Evolutionary conservation across 2,797 vertebrate genomes (phyloP), one percentile per base, ranked within the genome.

Genomic region (Poecilia picta): DNA sequence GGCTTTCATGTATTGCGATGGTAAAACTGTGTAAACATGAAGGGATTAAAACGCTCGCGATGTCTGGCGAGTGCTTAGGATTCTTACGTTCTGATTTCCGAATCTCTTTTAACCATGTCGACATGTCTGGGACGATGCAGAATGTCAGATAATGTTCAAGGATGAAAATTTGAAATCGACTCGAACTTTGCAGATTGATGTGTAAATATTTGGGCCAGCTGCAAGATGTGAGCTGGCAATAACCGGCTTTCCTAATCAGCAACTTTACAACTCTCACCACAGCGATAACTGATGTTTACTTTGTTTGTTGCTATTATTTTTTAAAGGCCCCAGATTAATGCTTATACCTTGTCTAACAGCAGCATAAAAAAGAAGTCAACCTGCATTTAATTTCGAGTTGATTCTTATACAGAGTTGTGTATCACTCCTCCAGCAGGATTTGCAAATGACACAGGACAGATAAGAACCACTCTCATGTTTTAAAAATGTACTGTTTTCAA

Each of bases 31-130:
- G 68, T 51, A 79, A 83, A 81, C 76, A 77, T 76, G 73, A 28
- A 20, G 12, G 74, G 81, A 91, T 87, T 87, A 83, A 81, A 53
- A 51, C 66, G 73, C 49, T 86, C 73, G 47, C 71, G 5, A 72
- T 74, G 83, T 87, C 81, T 85, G 51, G 62, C 47, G 39, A 75
- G 75, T 85, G 57, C 77, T 82, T 85, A 80, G 78, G 28, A n/a
- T 71, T 71, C 39, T 11, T 0, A 81, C 74, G 82, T 88, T 59
- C 83, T 77, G 84, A 84, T 87, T 84, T 87, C 62, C 23, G 55
- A 59, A 90, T 89, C 87, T 74, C 89, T 85, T 88, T 78, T 71
- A 25, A 47, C 70, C 47, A 46, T 76, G 81, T 77, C 70, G 84
- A 49, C 47, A 76, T 70, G 74, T 79, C 81, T 81, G 79, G 59